phyloP scores from a whole-genome alignment of 2,888 invertebrate genomes.

The Toxonevra muliebris region DNA sequence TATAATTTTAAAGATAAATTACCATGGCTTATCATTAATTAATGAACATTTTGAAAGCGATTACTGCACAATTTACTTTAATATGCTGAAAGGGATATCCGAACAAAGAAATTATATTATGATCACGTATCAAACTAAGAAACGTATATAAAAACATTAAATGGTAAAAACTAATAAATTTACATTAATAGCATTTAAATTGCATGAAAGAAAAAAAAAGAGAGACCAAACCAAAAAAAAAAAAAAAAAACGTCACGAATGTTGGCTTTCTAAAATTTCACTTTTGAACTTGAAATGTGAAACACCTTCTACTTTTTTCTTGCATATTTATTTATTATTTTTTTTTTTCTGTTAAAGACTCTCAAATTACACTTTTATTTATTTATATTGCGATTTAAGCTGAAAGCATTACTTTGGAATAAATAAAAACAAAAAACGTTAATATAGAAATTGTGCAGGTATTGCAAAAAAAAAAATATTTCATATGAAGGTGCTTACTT shows the following conservation, averaged over 20 bases:
- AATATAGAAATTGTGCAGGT: neutral
- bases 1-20: too few relatives aligned
- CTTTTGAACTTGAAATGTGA: slow-evolving; percentile 36
- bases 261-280: slow-evolving; percentile 35
- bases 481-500: neutral
- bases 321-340: slow-evolving; percentile 6
- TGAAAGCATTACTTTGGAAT: slow-evolving; percentile 1
- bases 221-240: neutral
- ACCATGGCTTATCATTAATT: too few relatives aligned
- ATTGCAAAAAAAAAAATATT: neutral
- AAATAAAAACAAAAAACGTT: neutral
- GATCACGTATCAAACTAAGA: too few relatives aligned
- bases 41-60: too few relatives aligned
- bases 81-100: too few relatives aligned
- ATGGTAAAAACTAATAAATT: too few relatives aligned
- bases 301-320: slow-evolving; percentile 15
- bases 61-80: too few relatives aligned
- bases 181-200: slow-evolving; percentile 6
- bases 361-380: neutral
- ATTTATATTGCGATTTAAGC: neutral
- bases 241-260: slow-evolving; percentile 3
- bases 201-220: neutral
- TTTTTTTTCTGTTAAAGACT: neutral
- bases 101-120: too few relatives aligned
- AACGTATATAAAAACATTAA: too few relatives aligned